A percentile compares a stretch with the other conserved stretches of the same genome.
Conservation (phyloP, 2,797 vertebrate species). For the Lacerta bilineata region DNA sequence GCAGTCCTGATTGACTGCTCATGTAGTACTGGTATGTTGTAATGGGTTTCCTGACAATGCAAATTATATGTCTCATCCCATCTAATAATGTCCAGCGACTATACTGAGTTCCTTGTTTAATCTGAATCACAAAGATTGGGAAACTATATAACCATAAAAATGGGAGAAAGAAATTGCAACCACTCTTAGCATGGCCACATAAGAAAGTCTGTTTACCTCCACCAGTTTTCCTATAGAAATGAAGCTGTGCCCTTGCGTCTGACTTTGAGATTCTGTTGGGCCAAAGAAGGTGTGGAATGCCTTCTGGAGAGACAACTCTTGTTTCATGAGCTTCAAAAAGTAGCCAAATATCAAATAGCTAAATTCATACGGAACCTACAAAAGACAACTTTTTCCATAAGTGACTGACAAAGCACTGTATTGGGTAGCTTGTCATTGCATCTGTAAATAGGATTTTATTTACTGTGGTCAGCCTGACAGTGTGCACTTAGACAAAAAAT, state of each 20-base stretch:
- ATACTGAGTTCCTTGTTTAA: neutral
- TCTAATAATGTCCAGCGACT: neutral
- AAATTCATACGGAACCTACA: neutral
- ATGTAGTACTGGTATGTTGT: neutral
- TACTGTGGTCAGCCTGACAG: neutral
- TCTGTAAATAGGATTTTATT: neutral
- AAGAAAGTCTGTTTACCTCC: neutral
- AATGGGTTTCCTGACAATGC: neutral
- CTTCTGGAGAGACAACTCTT: neutral
- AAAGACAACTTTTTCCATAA: neutral
- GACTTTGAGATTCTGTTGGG: neutral
- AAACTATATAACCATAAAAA: neutral
- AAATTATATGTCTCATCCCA: neutral
- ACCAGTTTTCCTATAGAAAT: neutral
- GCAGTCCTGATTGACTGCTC: neutral
- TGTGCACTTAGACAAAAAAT: neutral
- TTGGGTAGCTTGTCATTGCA: neutral
- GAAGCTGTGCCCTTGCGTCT: neutral
- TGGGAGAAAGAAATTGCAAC: neutral
- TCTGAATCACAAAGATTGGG: neutral
- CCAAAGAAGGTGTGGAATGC: neutral
- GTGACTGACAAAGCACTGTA: neutral
- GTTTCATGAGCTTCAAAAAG: neutral
- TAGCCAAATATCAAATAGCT: neutral
- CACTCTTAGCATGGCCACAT: neutral